Conservation (phyloP, 2,113 vertebrate species). For the Emberiza fucata region DNA sequence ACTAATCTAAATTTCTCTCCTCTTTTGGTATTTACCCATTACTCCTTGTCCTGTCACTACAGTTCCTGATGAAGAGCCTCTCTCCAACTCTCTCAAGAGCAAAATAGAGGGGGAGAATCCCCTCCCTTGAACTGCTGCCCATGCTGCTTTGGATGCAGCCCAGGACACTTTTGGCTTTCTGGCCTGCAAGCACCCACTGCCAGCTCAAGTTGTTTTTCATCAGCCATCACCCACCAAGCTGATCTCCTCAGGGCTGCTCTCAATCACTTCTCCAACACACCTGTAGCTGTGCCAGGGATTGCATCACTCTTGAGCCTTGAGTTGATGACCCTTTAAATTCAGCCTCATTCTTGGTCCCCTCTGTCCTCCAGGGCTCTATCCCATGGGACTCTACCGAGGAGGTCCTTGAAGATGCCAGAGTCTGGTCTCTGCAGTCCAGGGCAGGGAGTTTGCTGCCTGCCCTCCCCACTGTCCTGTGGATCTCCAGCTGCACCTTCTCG, state of each 20-base stretch:
- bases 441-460: neutral
- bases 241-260: neutral
- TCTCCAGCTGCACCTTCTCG: rapidly evolving
- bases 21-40: neutral
- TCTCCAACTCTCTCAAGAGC: neutral
- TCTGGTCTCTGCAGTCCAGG: neutral
- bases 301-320: neutral
- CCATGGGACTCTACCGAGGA: rapidly evolving
- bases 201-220: neutral
- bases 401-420: neutral
- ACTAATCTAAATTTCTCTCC: neutral
- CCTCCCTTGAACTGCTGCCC: neutral
- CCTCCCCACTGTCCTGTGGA: neutral
- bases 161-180: neutral
- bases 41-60: neutral
- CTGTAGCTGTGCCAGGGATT: too few relatives aligned
- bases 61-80: neutral
- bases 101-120: neutral
- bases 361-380: neutral
- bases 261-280: neutral
- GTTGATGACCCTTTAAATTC: neutral
- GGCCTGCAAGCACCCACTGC: rapidly evolving
- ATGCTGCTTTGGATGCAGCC: too few relatives aligned
- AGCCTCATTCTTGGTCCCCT: neutral
- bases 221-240: too few relatives aligned